Percentiles rank a stretch among this genome's conserved stretches.
Conservation (phyloP, 2,888 invertebrate genomes). For the Crocallis elinguaria region DNA sequence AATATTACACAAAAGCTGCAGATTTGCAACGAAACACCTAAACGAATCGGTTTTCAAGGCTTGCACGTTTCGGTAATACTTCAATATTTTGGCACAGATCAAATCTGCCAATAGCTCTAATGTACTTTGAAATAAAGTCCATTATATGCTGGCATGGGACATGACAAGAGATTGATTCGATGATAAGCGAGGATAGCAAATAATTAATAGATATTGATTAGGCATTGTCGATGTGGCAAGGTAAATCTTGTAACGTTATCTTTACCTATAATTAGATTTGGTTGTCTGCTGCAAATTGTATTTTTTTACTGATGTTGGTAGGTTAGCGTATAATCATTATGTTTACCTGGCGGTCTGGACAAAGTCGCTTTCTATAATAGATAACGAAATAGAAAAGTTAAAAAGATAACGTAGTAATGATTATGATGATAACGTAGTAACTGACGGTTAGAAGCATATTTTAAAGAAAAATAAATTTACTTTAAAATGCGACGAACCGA, state of each 20-base stretch:
- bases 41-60: constrained; percentile 40
- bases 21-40: constrained; percentile 39
- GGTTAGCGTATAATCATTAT: too few relatives aligned
- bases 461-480: too few relatives aligned
- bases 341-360: too few relatives aligned
- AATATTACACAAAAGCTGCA: constrained; percentile 35
- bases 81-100: constrained; percentile 33
- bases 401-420: too few relatives aligned
- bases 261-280: too few relatives aligned
- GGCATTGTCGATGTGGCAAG: constrained; percentile 6
- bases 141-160: not conserved
- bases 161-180: constrained; percentile 8
- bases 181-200: constrained; percentile 15
- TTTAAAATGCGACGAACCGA: too few relatives aligned
- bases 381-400: too few relatives aligned
- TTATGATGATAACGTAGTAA: too few relatives aligned
- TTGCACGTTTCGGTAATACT: constrained; percentile 32
- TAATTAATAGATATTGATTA: constrained; percentile 18
- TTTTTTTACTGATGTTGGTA: too few relatives aligned
- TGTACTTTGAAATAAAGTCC: not conserved
- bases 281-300: too few relatives aligned
- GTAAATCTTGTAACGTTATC: not conserved
- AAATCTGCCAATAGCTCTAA: constrained; percentile 1
- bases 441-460: too few relatives aligned
- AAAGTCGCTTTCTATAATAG: too few relatives aligned